phyloP scores from a whole-genome alignment of 2,888 invertebrate genomes.

The Platerodrilus igneus region DNA sequence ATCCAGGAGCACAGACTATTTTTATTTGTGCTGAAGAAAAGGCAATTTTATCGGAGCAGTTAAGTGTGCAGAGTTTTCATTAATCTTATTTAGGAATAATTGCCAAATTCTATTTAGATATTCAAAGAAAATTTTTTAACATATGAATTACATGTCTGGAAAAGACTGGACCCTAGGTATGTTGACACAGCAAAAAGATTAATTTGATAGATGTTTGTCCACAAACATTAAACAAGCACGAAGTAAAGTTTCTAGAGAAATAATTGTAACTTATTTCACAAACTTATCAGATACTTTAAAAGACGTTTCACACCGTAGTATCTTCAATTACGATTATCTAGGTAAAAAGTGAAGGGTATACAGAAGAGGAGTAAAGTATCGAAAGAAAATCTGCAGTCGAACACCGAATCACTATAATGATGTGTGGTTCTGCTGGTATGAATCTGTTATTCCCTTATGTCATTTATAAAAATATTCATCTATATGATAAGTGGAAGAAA shows the following conservation, averaged over 20 bases:
- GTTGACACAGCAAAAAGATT: constrained; percentile 29
- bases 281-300: constrained; percentile 10
- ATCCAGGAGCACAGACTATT: constrained; percentile 18
- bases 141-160: constrained; percentile 26
- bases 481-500: constrained; percentile 39
- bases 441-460: constrained; percentile 30
- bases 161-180: no score
- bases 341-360: constrained; percentile 23
- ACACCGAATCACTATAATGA: constrained; percentile 32
- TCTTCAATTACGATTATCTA: constrained; percentile 31
- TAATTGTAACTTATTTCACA: constrained; percentile 3
- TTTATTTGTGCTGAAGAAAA: constrained; percentile 15
- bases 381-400: constrained; percentile 30
- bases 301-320: constrained; percentile 3
- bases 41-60: constrained; percentile 8
- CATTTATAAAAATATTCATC: constrained; percentile 10
- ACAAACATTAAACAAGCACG: constrained; percentile 7
- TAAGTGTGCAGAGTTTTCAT: constrained; percentile 26
- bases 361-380: constrained; percentile 11
- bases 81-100: constrained; percentile 26
- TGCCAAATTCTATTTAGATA: constrained; percentile 30
- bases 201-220: constrained; percentile 10
- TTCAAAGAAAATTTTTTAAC: constrained; percentile 21
- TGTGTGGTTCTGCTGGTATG: constrained; percentile 31
- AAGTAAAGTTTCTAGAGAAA: constrained; percentile 4